Conservation (phyloP, 2,888 invertebrate species). For the Cylindroiulus punctatus region DNA sequence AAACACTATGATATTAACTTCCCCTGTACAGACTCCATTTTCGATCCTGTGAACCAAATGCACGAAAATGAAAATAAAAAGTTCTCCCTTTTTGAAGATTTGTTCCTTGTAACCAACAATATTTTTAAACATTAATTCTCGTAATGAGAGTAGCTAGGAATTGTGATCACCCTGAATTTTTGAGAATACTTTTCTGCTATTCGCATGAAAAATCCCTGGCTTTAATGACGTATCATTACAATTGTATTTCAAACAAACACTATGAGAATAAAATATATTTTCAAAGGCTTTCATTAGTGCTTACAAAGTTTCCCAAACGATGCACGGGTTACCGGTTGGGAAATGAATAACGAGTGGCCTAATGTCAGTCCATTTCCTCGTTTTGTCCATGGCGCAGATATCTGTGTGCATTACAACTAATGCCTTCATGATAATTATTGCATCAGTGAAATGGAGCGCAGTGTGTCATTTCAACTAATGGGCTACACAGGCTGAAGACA, state of each 20-base stretch:
- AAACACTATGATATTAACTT: no score
- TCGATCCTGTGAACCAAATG: no score
- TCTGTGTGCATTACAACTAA: constrained; percentile 37
- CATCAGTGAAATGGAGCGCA: constrained; percentile 42
- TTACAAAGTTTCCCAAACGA: neutral
- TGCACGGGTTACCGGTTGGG: neutral
- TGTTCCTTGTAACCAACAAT: no score
- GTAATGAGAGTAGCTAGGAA: no score
- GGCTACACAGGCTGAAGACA: constrained; percentile 6
- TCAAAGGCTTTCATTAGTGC: constrained; percentile 16
- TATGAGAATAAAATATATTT: neutral
- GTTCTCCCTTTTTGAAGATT: no score
- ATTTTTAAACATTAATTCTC: no score
- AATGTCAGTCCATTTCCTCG: constrained; percentile 42
- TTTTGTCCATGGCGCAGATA: neutral
- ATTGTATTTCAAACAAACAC: neutral
- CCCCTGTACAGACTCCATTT: no score
- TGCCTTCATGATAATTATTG: constrained; percentile 34
- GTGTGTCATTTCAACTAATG: constrained; percentile 42
- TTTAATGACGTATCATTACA: neutral
- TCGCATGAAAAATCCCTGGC: neutral
- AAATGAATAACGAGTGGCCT: constrained; percentile 25
- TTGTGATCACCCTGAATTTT: no score
- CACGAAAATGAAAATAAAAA: no score
- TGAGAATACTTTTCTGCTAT: no score